Evolutionary conservation across 2,113 vertebrate species (phyloP).

Genomic region (Silurus glanis): DNA sequence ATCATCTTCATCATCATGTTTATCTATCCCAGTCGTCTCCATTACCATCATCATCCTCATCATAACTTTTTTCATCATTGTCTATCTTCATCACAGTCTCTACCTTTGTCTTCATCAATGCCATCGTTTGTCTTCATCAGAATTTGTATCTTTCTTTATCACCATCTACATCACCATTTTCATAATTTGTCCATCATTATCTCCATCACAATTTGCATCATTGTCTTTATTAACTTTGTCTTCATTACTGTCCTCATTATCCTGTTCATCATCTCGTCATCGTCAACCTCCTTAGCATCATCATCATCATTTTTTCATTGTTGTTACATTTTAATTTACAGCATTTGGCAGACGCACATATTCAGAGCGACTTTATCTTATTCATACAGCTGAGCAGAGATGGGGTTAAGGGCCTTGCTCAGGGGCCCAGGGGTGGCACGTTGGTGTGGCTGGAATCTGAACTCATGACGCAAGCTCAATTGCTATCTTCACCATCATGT

Average conservation of each 20-base stretch:
- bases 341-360: too few species aligned
- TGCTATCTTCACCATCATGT: neutral
- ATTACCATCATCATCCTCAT: neutral
- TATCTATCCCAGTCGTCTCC: neutral
- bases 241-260: neutral
- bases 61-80: neutral
- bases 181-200: neutral
- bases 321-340: neutral
- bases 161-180: neutral
- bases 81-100: neutral
- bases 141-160: neutral
- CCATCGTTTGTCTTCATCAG: neutral
- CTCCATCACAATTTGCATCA: too few species aligned
- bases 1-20: neutral
- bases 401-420: too few species aligned
- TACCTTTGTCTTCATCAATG: neutral
- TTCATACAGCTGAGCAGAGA: too few species aligned
- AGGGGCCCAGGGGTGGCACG: too few species aligned
- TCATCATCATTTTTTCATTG: too few species aligned
- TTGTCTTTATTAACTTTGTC: too few species aligned
- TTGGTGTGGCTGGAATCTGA: too few species aligned
- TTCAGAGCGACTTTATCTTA: too few species aligned
- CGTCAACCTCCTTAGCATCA: neutral
- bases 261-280: neutral
- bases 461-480: neutral